A percentile compares a stretch with the other conserved stretches of the same genome.
Conservation (phyloP, 2,797 vertebrate genomes). For the Australoheros facetus region DNA sequence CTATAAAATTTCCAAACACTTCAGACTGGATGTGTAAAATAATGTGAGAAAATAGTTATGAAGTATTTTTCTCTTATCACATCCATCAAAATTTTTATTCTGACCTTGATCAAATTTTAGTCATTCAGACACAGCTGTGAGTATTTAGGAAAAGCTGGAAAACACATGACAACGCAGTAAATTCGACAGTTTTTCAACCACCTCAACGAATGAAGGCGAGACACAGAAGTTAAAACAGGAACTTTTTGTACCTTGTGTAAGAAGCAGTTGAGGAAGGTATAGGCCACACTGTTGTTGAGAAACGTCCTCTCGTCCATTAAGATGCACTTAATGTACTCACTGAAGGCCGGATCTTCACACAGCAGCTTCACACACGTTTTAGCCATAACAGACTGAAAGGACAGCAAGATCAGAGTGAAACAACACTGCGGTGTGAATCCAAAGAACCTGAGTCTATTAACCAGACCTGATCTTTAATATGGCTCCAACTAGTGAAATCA, state of each 20-base stretch:
- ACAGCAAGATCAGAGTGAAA: not conserved
- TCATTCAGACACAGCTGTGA: too few species aligned
- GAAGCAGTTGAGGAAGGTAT: slow-evolving; percentile 96
- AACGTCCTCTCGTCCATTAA: slow-evolving; percentile 97
- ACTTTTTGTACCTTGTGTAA: slow-evolving; percentile 87
- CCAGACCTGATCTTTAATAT: not conserved
- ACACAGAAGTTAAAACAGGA: too few species aligned
- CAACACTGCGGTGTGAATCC: not conserved
- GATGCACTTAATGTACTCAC: slow-evolving; percentile 97
- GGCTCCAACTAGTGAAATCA: not conserved
- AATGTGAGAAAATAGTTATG: too few species aligned
- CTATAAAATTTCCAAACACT: too few species aligned
- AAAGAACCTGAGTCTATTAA: not conserved
- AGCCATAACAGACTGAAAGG: slow-evolving; percentile 87
- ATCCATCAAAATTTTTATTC: too few species aligned
- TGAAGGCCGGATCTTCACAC: slow-evolving; percentile 95
- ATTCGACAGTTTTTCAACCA: too few species aligned
- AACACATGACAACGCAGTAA: too few species aligned
- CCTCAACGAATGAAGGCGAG: too few species aligned
- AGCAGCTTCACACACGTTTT: slow-evolving; percentile 97
- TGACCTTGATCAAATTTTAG: not conserved
- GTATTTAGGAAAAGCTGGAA: not conserved
- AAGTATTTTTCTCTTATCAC: too few species aligned
- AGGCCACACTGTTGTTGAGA: slow-evolving; percentile 93
- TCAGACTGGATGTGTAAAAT: too few species aligned